Conservation (phyloP, 2,113 vertebrate genomes). For the Zootoca vivipara region DNA sequence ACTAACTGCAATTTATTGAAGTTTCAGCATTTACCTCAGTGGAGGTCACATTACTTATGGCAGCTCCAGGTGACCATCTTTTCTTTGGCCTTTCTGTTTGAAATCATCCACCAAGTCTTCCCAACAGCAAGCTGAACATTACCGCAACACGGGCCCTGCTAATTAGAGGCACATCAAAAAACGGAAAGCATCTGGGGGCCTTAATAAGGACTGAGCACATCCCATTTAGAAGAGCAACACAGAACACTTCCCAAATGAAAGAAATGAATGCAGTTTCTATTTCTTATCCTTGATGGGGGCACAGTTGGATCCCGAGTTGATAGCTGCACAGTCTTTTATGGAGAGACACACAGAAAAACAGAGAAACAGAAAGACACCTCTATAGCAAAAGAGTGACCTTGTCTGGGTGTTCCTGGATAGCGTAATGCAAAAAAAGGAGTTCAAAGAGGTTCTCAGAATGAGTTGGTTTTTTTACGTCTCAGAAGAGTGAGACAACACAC, state of each 20-base stretch:
- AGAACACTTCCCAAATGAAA: background rate
- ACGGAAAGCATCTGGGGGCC: background rate
- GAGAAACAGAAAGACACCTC: slow-evolving; percentile 12
- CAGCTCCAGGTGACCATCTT: background rate
- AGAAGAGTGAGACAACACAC: background rate
- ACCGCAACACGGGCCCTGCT: background rate
- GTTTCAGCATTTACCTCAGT: background rate
- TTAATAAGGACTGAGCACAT: background rate
- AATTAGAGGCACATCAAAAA: slow-evolving; percentile 19
- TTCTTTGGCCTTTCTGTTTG: background rate
- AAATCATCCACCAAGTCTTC: slow-evolving; percentile 1
- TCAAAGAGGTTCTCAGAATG: background rate
- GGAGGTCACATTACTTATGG: rapidly evolving
- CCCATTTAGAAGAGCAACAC: slow-evolving; percentile 15
- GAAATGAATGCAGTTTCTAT: background rate
- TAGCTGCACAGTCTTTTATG: slow-evolving; percentile 20
- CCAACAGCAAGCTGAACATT: slow-evolving; percentile 1
- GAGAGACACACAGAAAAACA: rapidly evolving
- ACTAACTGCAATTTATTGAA: background rate
- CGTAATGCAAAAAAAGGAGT: background rate
- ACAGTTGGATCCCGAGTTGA: slow-evolving; percentile 24
- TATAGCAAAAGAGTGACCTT: background rate
- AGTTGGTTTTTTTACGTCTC: background rate
- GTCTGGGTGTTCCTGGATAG: background rate
- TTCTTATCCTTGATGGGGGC: background rate